A percentile compares a stretch with the other conserved stretches of the same genome.
Conservation (phyloP, 2,113 vertebrate genomes). For the Oceanodroma tethys region DNA sequence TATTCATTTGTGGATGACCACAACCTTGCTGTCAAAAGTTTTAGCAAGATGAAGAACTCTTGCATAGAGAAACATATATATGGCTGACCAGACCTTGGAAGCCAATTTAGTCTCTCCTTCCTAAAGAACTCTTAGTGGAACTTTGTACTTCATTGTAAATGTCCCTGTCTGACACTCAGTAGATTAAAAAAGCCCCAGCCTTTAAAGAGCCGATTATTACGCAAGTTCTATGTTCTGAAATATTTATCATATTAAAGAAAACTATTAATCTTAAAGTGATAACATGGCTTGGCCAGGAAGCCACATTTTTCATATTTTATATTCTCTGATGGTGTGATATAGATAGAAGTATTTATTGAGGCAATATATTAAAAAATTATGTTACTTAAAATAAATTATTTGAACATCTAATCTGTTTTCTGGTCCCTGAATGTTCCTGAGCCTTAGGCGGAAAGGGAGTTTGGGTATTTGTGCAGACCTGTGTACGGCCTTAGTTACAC, state of each 20-base stretch:
- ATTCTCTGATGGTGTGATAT: slow-evolving; percentile 8
- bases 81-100: not conserved
- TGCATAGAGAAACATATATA: not conserved
- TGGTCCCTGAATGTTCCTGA: not conserved
- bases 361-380: not conserved
- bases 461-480: not conserved
- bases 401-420: not conserved
- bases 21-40: not conserved
- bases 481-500: not conserved
- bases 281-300: not conserved
- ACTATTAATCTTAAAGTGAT: not conserved
- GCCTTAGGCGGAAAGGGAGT: not conserved
- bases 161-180: not conserved
- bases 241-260: not conserved
- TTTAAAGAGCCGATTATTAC: not conserved
- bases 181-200: not conserved
- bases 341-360: not conserved
- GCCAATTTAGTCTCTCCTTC: not conserved
- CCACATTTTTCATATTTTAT: not conserved
- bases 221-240: not conserved
- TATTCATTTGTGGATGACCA: not conserved
- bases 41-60: not conserved
- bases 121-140: not conserved
- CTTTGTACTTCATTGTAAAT: not conserved
- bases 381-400: not conserved